Percentiles rank a stretch among this genome's conserved stretches.
Evolutionary conservation across 1,140 invertebrate species (phyloP).

Genomic region (Bilobella aurantiaca): DNA sequence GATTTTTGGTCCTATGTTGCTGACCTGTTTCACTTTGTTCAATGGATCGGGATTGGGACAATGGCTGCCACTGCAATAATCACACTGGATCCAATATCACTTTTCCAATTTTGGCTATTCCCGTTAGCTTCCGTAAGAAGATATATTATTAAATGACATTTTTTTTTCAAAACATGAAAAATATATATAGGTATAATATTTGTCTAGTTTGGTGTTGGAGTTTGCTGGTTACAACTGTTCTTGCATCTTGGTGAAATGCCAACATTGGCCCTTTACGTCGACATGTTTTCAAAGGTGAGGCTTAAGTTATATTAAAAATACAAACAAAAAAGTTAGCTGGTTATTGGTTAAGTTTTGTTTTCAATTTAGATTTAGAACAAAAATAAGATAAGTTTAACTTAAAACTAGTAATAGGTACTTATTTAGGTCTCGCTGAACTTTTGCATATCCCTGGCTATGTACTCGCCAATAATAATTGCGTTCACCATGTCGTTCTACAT

Average conservation of each 20-base stretch:
- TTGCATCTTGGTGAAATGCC: conserved; percentile 22
- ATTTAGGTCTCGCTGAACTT: conserved; percentile 24
- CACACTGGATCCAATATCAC: conserved; percentile 13
- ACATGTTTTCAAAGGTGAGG: conserved; percentile 27
- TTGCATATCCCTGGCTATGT: conserved; percentile 19
- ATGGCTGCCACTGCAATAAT: conserved; percentile 18
- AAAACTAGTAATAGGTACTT: background rate
- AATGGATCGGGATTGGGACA: conserved; percentile 16
- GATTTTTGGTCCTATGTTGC: conserved; percentile 22
- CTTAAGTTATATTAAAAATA: too few relatives aligned
- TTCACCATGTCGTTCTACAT: conserved; percentile 28
- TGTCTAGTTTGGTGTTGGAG: conserved; percentile 15
- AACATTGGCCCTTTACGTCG: conserved; percentile 23
- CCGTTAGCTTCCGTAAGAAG: conserved; percentile 18
- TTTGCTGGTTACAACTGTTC: conserved; percentile 27
- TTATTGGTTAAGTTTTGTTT: too few relatives aligned
- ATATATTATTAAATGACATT: background rate
- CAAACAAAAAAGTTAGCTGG: too few relatives aligned
- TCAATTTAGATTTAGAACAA: too few relatives aligned
- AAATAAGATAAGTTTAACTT: too few relatives aligned
- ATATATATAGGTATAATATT: too few relatives aligned
- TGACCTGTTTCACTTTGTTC: conserved; percentile 20
- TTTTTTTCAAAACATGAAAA: background rate
- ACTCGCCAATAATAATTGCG: conserved; percentile 20
- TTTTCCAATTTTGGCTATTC: conserved; percentile 18